Conservation (phyloP, 2,113 vertebrate species). For the Corythornis cristatus region DNA sequence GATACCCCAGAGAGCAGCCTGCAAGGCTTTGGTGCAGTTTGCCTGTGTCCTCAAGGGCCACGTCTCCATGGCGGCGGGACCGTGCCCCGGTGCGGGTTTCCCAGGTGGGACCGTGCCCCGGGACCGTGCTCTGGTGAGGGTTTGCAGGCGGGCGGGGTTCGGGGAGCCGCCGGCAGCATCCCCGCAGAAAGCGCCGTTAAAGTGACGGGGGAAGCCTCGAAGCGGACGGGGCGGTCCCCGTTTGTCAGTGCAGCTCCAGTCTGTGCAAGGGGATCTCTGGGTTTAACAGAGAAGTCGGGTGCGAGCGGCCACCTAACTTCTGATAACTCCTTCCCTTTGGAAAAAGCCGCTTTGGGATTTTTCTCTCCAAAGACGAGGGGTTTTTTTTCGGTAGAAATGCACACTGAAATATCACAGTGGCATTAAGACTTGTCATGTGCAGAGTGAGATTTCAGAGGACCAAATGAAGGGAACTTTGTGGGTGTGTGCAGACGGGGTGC, state of each 20-base stretch:
- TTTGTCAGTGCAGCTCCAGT: rapidly evolving
- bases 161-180: not conserved
- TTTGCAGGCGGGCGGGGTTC: not conserved
- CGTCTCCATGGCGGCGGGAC: not conserved
- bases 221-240: rapidly evolving
- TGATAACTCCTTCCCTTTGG: rapidly evolving
- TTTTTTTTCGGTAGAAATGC: not conserved
- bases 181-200: rapidly evolving
- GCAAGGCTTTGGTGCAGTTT: not conserved
- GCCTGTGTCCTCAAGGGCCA: not conserved
- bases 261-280: not conserved
- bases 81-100: not conserved
- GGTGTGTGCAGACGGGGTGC: not conserved
- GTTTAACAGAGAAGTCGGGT: rapidly evolving
- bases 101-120: not conserved
- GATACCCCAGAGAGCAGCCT: not conserved
- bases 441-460: not conserved
- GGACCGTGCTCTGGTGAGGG: too few species aligned
- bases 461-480: not conserved
- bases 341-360: not conserved
- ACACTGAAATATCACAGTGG: not conserved
- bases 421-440: not conserved
- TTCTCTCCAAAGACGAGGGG: not conserved
- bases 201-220: rapidly evolving
- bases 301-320: not conserved